Base-by-base conservation (phyloP, 37 sponge, comb jelly and placozoan species). In the Oopsacas minuta region DNA sequence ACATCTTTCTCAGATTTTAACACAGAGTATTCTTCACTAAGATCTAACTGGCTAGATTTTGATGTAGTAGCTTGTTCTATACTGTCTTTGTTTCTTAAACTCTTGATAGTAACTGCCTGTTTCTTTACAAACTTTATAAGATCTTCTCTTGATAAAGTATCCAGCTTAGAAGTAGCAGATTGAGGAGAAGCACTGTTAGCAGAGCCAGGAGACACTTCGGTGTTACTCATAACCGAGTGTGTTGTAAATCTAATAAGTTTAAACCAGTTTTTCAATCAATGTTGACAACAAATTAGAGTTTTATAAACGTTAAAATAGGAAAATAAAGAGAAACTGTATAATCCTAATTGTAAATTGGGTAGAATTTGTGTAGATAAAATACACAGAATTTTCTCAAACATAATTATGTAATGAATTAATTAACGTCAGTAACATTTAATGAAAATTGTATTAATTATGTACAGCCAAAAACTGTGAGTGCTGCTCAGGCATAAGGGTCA, bases 121-220 rank as follows among this genome's bases (percentile, higher is more conserved):
- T 87, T 94, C 88, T 89, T 92, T 23, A 92, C 53, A 36, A 89
- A 90, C 86, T 92, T 90, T 32, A 94, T 39, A 38, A 92, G 53
- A 7, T 94, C 95, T 51, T 92, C 92, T 75, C 89, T 53, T 1
- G 89, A 39, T 36, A 94, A 83, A 37, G 52, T 81, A 0, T 94
- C 95, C 86, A 94, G 61, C 95, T 94, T 61, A 20, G 75, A 10
- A 34, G 17, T 61, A 3, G 75, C 75, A 12, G 17, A 20, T 12
- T 61, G 75, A 3, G 75, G 75, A 61, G 75, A 61, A 3, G 75
- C 28, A 61, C 3, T 25, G 22, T 5, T 61, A 5, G 7, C 75
- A 5, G 20, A 5, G 1, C 30, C 30, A 61, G 28, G 32, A 20
- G 75, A 25, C 7, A 3, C 75, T 3, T 25, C 75, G 22, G 75